Conservation (phyloP, 1,140 invertebrate genomes). For the Eulimnadia texana region DNA sequence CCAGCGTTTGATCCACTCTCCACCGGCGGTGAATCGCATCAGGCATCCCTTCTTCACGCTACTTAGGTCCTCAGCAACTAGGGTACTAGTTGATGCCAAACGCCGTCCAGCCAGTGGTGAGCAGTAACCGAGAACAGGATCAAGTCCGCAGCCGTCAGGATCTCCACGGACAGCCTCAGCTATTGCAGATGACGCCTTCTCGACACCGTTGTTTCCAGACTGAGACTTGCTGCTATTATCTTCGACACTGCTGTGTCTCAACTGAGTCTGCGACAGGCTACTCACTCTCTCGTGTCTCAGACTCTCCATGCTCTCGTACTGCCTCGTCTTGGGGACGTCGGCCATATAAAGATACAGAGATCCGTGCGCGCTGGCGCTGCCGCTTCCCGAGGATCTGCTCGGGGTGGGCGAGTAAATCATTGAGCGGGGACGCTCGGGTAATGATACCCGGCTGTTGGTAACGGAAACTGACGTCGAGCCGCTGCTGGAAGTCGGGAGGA, state of each 20-base stretch:
- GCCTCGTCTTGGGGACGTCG: constrained; percentile 13
- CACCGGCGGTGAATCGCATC: constrained; percentile 10
- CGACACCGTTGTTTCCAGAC: too few relatives aligned
- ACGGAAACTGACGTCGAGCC: neutral
- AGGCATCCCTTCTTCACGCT: constrained; percentile 7
- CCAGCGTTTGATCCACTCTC: constrained; percentile 87
- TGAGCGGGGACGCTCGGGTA: constrained; percentile 6
- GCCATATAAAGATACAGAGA: constrained; percentile 15
- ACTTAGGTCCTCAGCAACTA: neutral
- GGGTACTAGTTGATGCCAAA: constrained; percentile 31
- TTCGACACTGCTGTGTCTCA: too few relatives aligned
- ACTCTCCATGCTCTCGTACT: constrained; percentile 17
- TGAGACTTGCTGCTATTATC: too few relatives aligned
- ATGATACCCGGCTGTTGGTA: neutral
- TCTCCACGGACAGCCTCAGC: constrained; percentile 43
- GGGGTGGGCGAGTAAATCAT: neutral
- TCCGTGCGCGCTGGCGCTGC: neutral
- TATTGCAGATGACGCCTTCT: too few relatives aligned
- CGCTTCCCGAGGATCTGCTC: neutral
- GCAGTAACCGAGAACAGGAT: constrained; percentile 41
- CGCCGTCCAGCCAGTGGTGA: constrained; percentile 48
- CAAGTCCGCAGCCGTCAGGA: constrained; percentile 62
- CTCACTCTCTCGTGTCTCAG: constrained; percentile 8
- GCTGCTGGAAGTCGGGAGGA: neutral
- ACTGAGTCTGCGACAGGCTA: neutral